These are phyloP conservation scores for Spheniscus humboldti DNA, from an alignment of 2,797 vertebrate species.

Conservation along the genomic window DNA sequence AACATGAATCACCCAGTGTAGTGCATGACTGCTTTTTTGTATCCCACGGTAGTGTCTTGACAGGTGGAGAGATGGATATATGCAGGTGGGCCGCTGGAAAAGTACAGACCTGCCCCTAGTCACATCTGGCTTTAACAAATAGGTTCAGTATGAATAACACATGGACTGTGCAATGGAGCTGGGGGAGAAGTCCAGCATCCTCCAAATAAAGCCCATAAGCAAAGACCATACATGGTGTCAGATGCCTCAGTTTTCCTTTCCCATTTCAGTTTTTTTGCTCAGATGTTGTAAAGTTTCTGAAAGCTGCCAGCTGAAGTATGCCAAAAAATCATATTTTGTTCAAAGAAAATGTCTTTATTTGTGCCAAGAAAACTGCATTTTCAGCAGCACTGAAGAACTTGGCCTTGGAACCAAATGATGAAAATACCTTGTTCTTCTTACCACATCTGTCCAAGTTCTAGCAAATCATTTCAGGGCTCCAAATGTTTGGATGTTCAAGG, in stretches of 20 bases:
- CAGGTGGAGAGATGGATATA: background rate
- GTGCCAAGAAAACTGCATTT: constrained; percentile 17
- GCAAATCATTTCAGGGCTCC: background rate
- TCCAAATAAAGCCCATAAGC: background rate
- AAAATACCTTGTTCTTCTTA: background rate
- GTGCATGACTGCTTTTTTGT: background rate
- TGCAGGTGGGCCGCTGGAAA: background rate
- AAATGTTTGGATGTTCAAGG: background rate
- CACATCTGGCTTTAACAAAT: background rate
- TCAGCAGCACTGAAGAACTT: background rate
- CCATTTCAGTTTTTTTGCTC: background rate
- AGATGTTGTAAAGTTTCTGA: background rate
- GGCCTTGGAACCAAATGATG: background rate
- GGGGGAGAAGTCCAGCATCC: background rate
- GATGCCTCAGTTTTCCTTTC: background rate
- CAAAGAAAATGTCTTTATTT: background rate
- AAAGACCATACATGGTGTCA: background rate
- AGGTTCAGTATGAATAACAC: background rate
- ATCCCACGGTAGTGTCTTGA: background rate
- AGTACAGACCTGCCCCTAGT: background rate
- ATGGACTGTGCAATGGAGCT: background rate
- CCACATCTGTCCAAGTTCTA: background rate
- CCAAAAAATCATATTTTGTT: background rate
- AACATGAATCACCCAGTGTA: background rate
- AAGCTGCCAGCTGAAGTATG: background rate